These are phyloP conservation scores for Motacilla tschutschensis DNA, from an alignment of 2,113 vertebrate species.

Conservation along the genomic window DNA sequence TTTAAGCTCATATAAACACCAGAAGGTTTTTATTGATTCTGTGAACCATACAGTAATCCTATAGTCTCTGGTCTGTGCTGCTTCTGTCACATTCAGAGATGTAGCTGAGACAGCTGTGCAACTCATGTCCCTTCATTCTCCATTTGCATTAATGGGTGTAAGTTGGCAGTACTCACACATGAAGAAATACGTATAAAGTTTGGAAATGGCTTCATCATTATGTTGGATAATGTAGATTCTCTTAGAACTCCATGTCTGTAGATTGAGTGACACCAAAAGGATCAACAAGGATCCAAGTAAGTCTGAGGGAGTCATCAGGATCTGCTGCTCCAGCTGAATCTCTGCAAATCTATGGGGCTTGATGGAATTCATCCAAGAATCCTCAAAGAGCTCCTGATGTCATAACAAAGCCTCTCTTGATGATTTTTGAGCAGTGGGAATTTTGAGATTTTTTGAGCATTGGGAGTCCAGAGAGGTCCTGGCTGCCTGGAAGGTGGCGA, in stretches of 20 bases:
- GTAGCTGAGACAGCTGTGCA: neutral
- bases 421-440: neutral
- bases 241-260: neutral
- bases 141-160: neutral
- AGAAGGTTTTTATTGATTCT: neutral
- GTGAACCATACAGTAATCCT: neutral
- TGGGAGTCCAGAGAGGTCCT: neutral
- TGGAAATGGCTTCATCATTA: neutral
- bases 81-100: neutral
- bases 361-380: neutral
- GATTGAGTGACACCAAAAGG: neutral
- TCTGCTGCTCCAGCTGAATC: neutral
- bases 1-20: neutral
- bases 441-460: too few relatives aligned
- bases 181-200: neutral
- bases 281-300: neutral
- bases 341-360: neutral
- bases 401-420: neutral
- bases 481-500: fast-evolving
- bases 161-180: neutral
- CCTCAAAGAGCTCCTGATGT: neutral
- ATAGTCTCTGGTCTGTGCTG: neutral
- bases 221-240: neutral
- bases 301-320: neutral
- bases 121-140: neutral